Percentiles rank a stretch among this genome's conserved stretches.
Evolutionary conservation across 2,113 vertebrate genomes (phyloP).

Genomic region (Odontesthes bonariensis): DNA sequence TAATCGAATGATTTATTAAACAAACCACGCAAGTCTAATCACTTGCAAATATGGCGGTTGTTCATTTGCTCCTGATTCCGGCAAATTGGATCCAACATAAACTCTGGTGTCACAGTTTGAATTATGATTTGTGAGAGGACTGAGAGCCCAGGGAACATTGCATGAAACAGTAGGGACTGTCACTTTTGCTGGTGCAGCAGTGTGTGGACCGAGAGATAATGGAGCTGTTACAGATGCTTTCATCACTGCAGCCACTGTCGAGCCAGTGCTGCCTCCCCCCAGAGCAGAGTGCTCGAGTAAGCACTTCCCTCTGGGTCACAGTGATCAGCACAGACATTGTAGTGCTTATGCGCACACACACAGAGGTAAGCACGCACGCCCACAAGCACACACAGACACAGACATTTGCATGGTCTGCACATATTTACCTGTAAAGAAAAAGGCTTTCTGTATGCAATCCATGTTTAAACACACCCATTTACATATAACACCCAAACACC

Average conservation of each 20-base stretch:
- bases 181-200: constrained; percentile 18
- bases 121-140: constrained; percentile 18
- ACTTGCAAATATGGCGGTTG: neutral
- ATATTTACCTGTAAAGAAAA: neutral
- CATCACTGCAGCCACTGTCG: constrained; percentile 56
- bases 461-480: constrained; percentile 8
- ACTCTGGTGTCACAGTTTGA: neutral
- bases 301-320: constrained; percentile 67
- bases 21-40: too few species aligned
- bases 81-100: neutral
- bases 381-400: constrained; percentile 12
- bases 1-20: too few species aligned
- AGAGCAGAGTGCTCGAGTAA: constrained; percentile 60
- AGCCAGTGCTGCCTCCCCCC: constrained; percentile 47
- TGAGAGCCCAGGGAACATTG: constrained; percentile 15
- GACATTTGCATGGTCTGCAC: neutral
- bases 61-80: neutral
- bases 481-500: constrained; percentile 10
- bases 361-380: constrained; percentile 1
- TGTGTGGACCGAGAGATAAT: constrained; percentile 52
- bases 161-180: constrained; percentile 20
- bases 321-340: constrained; percentile 61
- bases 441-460: neutral
- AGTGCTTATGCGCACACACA: constrained; percentile 11
- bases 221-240: constrained; percentile 62